Conservation (phyloP, 2,113 vertebrate genomes). For the Suncus etruscus region DNA sequence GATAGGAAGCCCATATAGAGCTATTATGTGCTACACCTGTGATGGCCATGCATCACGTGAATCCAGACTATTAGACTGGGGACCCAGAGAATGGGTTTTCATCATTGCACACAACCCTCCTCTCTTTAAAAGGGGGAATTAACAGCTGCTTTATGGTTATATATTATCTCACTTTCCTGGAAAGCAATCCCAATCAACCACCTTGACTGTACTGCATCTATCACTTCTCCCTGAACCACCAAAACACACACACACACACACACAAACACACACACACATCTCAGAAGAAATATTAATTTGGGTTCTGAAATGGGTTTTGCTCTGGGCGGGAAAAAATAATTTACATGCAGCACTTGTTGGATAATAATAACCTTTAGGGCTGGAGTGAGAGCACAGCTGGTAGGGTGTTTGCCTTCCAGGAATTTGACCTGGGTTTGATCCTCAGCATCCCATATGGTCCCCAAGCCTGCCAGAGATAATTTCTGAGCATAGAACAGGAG, state of each 20-base stretch:
- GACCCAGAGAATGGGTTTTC: conserved; percentile 62
- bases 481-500: no score
- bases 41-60: conserved; percentile 65
- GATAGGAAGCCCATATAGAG: conserved; percentile 75
- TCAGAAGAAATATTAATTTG: conserved; percentile 60
- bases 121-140: conserved; percentile 67
- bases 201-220: background rate
- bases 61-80: conserved; percentile 78
- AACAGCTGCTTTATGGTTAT: conserved; percentile 72
- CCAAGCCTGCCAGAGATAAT: no score
- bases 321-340: background rate
- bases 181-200: conserved; percentile 53
- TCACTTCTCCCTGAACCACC: background rate
- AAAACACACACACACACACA: conserved; percentile 3
- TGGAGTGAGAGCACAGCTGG: no score
- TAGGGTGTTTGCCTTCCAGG: no score
- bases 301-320: conserved; percentile 60
- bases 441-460: no score
- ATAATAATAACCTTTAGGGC: no score
- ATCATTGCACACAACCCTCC: conserved; percentile 55
- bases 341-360: background rate
- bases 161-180: conserved; percentile 55
- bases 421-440: no score
- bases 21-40: conserved; percentile 82
- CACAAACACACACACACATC: conserved; percentile 11